Evolutionary conservation across 64 coral and sea anemone species (phyloP).

Genomic region (Pachyseris speciosa): DNA sequence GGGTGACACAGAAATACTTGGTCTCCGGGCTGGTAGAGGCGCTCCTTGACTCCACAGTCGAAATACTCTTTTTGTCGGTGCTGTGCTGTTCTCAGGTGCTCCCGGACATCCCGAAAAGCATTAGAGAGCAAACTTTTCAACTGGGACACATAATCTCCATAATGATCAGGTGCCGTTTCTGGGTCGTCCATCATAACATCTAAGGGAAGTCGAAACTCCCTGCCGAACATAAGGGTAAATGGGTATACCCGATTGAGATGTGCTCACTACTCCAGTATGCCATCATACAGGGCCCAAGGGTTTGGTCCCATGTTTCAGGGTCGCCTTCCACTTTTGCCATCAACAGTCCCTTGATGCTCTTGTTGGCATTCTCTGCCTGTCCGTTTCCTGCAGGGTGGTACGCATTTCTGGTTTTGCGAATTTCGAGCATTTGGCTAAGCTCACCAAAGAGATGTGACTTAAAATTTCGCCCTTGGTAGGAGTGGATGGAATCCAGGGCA

Average conservation of each 20-base stretch:
- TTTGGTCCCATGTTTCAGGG: not conserved
- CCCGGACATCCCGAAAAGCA: constrained; percentile 50
- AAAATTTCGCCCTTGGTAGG: constrained; percentile 63
- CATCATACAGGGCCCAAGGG: constrained; percentile 35
- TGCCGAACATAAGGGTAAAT: constrained; percentile 34
- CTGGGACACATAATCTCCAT: constrained; percentile 51
- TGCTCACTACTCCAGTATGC: constrained; percentile 51
- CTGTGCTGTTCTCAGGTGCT: constrained; percentile 43
- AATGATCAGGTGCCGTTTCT: constrained; percentile 29
- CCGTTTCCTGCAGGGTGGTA: constrained; percentile 62
- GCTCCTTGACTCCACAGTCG: constrained; percentile 34
- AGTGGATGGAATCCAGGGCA: constrained; percentile 9
- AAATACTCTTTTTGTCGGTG: constrained; percentile 52
- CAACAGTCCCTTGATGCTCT: constrained; percentile 36
- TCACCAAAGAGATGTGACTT: constrained; percentile 35
- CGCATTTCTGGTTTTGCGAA: constrained; percentile 40
- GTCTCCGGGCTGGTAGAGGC: constrained; percentile 32
- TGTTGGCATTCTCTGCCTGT: constrained; percentile 42
- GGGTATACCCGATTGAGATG: constrained; percentile 22
- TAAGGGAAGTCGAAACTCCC: constrained; percentile 45
- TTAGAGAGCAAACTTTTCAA: constrained; percentile 39
- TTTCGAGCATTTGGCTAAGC: constrained; percentile 8
- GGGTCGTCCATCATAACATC: constrained; percentile 38
- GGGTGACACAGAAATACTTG: constrained; percentile 40
- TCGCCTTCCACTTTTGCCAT: constrained; percentile 14